These are phyloP conservation scores for Temnothorax curvispinosus DNA, from an alignment of 1,140 invertebrate species.

Conservation along the genomic window DNA sequence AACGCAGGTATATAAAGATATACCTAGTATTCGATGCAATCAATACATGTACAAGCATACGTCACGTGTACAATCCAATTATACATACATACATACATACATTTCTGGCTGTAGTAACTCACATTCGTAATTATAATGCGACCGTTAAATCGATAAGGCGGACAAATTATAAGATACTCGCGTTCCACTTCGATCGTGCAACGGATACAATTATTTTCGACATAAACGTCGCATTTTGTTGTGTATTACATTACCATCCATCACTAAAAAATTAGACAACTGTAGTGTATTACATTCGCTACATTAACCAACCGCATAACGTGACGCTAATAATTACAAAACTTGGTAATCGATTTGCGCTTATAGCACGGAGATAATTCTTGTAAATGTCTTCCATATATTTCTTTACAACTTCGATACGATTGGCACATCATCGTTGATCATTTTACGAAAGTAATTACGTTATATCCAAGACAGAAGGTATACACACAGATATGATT, in stretches of 20 bases:
- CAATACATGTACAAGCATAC: slow-evolving; percentile 43
- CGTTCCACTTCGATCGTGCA: not conserved
- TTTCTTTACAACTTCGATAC: slow-evolving; percentile 49
- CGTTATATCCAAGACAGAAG: not conserved
- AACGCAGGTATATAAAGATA: slow-evolving; percentile 36
- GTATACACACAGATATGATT: not conserved
- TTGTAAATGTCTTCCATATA: not conserved
- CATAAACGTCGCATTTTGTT: slow-evolving; percentile 12
- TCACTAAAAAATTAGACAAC: slow-evolving; percentile 5
- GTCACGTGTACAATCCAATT: slow-evolving; percentile 61
- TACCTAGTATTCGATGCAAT: slow-evolving; percentile 56
- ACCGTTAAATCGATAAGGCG: slow-evolving; percentile 50
- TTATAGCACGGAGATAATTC: slow-evolving; percentile 17
- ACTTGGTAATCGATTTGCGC: slow-evolving; percentile 11
- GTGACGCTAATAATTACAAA: slow-evolving; percentile 34
- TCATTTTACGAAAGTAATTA: slow-evolving; percentile 38
- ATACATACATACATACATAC: slow-evolving; percentile 57
- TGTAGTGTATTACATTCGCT: slow-evolving; percentile 31
- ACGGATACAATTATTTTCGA: slow-evolving; percentile 2
- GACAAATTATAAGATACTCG: slow-evolving; percentile 44
- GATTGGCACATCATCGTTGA: slow-evolving; percentile 58
- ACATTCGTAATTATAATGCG: slow-evolving; percentile 42
- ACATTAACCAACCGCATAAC: slow-evolving; percentile 6
- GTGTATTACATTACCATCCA: slow-evolving; percentile 7
- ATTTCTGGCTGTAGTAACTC: slow-evolving; percentile 57